Percentiles rank a stretch among this genome's conserved stretches.
These are phyloP conservation scores for Drosophila vallismaia DNA, from an alignment of 2,888 invertebrate species.

Conservation along the genomic window DNA sequence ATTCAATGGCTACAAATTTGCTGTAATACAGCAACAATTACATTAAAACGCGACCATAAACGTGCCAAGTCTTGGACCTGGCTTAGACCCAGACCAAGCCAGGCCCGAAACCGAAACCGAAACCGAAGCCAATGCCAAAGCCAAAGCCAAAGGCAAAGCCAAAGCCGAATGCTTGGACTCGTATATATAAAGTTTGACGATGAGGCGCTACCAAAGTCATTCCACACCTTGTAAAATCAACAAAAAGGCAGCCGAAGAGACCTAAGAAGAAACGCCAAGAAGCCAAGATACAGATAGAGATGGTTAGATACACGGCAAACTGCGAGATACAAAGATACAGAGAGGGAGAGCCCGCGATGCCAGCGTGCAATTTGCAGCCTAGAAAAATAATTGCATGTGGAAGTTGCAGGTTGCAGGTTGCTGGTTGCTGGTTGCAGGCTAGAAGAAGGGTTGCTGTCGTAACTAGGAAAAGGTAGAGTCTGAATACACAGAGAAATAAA, in stretches of 20 bases:
- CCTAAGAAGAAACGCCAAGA: slow-evolving; percentile 15
- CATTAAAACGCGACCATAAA: slow-evolving; percentile 80
- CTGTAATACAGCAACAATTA: slow-evolving; percentile 81
- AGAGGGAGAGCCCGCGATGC: slow-evolving; percentile 38
- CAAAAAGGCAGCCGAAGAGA: slow-evolving; percentile 61
- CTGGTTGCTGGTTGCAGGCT: background rate
- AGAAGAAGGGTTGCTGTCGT: slow-evolving; percentile 24
- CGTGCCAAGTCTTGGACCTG: slow-evolving; percentile 59
- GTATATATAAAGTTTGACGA: slow-evolving; percentile 61
- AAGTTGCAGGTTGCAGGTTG: slow-evolving; percentile 34
- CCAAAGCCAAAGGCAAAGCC: slow-evolving; percentile 35
- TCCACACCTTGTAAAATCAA: slow-evolving; percentile 81
- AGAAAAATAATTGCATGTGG: slow-evolving; percentile 74
- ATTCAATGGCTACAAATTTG: slow-evolving; percentile 71
- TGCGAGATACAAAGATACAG: slow-evolving; percentile 19
- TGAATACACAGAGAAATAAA: slow-evolving; percentile 1
- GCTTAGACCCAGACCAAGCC: slow-evolving; percentile 41
- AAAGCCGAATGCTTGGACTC: slow-evolving; percentile 16
- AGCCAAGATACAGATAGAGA: slow-evolving; percentile 31
- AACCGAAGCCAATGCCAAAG: slow-evolving; percentile 26
- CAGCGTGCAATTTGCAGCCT: slow-evolving; percentile 73
- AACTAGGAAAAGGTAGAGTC: slow-evolving; percentile 26
- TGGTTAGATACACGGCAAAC: slow-evolving; percentile 26
- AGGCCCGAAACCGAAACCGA: slow-evolving; percentile 59
- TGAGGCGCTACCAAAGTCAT: slow-evolving; percentile 79